A percentile compares a stretch with the other conserved stretches of the same genome.
Evolutionary conservation across 2,113 vertebrate species (phyloP).

Genomic region (Anguilla rostrata): DNA sequence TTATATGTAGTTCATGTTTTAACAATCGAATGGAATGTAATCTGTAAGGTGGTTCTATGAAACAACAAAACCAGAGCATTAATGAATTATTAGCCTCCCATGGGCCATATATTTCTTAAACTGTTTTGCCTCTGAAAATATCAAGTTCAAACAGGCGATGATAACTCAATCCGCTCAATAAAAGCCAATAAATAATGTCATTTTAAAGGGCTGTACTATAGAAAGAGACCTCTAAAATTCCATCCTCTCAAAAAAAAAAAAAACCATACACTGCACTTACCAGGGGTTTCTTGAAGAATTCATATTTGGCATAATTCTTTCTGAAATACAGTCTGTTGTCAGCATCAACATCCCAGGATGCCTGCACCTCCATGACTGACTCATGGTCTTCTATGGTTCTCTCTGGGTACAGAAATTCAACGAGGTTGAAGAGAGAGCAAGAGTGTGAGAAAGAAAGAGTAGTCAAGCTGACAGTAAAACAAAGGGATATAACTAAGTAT

Average conservation of each 20-base stretch:
- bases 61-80: too few species aligned
- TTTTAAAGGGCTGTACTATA: too few species aligned
- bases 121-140: too few species aligned
- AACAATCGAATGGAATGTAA: background rate
- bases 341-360: constrained; percentile 85
- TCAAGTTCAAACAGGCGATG: too few species aligned
- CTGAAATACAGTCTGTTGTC: constrained; percentile 89
- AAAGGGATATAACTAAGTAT: background rate
- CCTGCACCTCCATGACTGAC: constrained; percentile 85
- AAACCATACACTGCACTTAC: constrained; percentile 68
- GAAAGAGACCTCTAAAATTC: background rate
- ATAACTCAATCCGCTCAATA: too few species aligned
- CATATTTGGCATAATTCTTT: constrained; percentile 98
- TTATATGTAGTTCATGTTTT: background rate
- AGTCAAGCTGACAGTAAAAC: background rate
- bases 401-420: constrained; percentile 64
- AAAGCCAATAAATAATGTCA: too few species aligned
- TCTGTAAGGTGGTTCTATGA: too few species aligned
- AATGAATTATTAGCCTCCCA: too few species aligned
- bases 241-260: too few species aligned
- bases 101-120: too few species aligned
- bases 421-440: background rate
- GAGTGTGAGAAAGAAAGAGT: background rate
- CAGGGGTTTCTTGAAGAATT: constrained; percentile 96
- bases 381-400: constrained; percentile 96